Percentiles rank a stretch among this genome's conserved stretches.
phyloP scores from a whole-genome alignment of 1,140 invertebrate species.

The Cotesia chilonis region DNA sequence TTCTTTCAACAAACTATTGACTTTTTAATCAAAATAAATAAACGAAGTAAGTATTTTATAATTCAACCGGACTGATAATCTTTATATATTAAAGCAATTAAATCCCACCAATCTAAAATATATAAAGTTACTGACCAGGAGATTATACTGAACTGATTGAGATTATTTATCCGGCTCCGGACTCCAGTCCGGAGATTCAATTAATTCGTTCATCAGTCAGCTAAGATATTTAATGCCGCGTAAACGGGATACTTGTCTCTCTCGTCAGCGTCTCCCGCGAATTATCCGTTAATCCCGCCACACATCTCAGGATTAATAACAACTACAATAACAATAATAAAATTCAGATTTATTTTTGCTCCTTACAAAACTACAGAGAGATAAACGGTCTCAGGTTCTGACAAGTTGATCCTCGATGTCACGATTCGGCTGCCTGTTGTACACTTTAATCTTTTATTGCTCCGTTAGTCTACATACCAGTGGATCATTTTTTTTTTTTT shows the following conservation, averaged over 20 bases:
- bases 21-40: no score
- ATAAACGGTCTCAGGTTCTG: no score
- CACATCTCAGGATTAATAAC: no score
- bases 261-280: slow-evolving; percentile 11
- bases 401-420: neutral
- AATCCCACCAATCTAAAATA: no score
- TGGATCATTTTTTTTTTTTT: neutral
- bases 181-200: slow-evolving; percentile 32
- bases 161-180: slow-evolving; percentile 36
- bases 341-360: no score
- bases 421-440: neutral
- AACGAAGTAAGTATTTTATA: no score
- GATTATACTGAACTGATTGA: slow-evolving; percentile 42
- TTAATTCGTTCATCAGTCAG: slow-evolving; percentile 40
- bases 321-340: no score
- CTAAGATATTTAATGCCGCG: slow-evolving; percentile 32
- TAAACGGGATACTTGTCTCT: slow-evolving; percentile 31
- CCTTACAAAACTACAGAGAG: no score
- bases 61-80: no score
- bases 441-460: neutral
- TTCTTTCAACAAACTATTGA: no score
- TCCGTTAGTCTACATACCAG: neutral
- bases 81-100: no score
- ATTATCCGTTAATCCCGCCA: neutral
- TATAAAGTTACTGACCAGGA: slow-evolving; percentile 15